Evolutionary conservation across 2,888 invertebrate species (phyloP).

Genomic region (Rhabditoides inermis): DNA sequence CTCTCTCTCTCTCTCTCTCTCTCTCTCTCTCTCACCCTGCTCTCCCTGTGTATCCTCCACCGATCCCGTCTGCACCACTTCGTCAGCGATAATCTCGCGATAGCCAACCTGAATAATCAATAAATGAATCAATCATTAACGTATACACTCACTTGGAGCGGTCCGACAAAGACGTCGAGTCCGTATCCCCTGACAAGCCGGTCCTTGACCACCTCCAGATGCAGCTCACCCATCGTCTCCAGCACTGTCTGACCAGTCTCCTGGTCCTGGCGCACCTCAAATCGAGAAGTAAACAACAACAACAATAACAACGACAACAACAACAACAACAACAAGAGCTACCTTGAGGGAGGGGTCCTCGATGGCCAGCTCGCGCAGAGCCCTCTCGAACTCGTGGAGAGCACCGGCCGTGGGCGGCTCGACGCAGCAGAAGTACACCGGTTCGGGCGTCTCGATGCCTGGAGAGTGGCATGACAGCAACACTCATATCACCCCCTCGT

Average conservation of each 20-base stretch:
- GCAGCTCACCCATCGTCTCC: slow-evolving; percentile 86
- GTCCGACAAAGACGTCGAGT: slow-evolving; percentile 80
- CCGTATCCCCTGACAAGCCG: slow-evolving; percentile 71
- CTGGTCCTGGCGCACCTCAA: slow-evolving; percentile 56
- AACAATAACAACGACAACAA: too few species aligned
- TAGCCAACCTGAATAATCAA: too few species aligned
- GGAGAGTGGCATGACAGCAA: slow-evolving; percentile 36
- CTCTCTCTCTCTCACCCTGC: too few species aligned
- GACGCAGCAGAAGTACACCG: slow-evolving; percentile 91
- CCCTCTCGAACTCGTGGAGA: slow-evolving; percentile 33
- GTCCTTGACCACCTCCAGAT: slow-evolving; percentile 72
- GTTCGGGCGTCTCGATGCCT: slow-evolving; percentile 73
- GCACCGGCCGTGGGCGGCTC: slow-evolving; percentile 69
- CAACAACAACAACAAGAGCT: too few species aligned
- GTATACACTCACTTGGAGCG: slow-evolving; percentile 68
- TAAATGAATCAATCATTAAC: not conserved
- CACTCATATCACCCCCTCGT: too few species aligned
- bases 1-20: too few species aligned
- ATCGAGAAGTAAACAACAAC: too few species aligned
- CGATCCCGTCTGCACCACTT: too few species aligned
- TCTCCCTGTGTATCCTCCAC: slow-evolving; percentile 65
- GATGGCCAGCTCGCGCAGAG: slow-evolving; percentile 30
- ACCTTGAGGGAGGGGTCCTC: slow-evolving; percentile 23
- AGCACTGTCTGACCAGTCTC: slow-evolving; percentile 54
- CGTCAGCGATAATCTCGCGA: too few species aligned